phyloP scores from a whole-genome alignment of 2,113 vertebrate species.

The Lycaon pictus region DNA sequence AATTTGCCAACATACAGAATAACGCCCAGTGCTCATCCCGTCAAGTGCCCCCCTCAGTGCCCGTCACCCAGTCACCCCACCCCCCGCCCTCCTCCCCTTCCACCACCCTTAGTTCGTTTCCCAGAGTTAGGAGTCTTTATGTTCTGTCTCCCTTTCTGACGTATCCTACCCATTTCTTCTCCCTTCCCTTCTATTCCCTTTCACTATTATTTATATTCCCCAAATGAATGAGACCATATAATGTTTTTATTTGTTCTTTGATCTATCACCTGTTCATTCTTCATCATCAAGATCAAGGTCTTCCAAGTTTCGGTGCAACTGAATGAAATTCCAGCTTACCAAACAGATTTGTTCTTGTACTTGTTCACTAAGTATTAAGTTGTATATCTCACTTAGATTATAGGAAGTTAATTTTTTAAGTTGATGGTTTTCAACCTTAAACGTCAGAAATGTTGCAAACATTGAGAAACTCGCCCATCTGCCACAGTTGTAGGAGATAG shows the following conservation, averaged over 20 bases:
- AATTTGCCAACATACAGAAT: too few relatives aligned
- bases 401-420: not conserved
- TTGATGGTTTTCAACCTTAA: not conserved
- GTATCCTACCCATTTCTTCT: too few relatives aligned
- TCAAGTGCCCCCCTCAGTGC: too few relatives aligned
- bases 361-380: not conserved
- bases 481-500: not conserved
- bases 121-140: too few relatives aligned
- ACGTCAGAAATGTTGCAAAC: not conserved
- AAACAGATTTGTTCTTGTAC: not conserved
- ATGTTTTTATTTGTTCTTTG: not conserved
- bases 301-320: not conserved
- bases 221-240: too few relatives aligned
- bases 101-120: too few relatives aligned
- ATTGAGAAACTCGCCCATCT: not conserved
- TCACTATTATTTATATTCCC: too few relatives aligned
- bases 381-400: not conserved
- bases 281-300: not conserved
- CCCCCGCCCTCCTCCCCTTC: too few relatives aligned
- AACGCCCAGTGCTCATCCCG: too few relatives aligned
- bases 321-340: not conserved
- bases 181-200: too few relatives aligned
- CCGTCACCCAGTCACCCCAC: too few relatives aligned
- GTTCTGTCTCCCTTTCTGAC: too few relatives aligned
- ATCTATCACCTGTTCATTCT: not conserved